Evolutionary conservation across 2,113 vertebrate genomes (phyloP).

Genomic region (Regulus satrapa): DNA sequence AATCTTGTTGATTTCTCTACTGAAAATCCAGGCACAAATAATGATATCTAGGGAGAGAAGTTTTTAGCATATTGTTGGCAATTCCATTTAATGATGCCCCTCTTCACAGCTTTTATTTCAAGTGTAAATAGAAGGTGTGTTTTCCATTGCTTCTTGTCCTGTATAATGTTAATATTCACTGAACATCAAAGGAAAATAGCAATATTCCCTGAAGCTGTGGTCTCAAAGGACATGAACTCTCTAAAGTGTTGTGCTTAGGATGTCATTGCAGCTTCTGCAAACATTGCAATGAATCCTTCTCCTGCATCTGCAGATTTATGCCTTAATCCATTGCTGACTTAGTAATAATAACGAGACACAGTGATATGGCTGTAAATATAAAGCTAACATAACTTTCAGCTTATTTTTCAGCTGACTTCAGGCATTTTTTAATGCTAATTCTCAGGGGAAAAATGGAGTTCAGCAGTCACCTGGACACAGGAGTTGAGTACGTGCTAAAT

Average conservation of each 20-base stretch:
- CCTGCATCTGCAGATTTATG: background rate
- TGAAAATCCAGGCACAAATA: background rate
- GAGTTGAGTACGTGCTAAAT: background rate
- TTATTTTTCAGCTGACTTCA: background rate
- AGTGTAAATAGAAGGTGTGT: background rate
- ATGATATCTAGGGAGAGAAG: background rate
- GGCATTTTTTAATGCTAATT: background rate
- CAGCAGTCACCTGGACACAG: background rate
- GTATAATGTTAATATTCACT: background rate
- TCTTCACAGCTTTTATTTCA: background rate
- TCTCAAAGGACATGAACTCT: background rate
- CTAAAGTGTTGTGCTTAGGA: background rate
- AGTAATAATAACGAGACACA: background rate
- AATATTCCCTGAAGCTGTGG: background rate
- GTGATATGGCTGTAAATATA: background rate
- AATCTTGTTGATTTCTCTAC: background rate
- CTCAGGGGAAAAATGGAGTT: background rate
- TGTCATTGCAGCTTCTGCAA: background rate
- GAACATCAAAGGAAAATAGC: background rate
- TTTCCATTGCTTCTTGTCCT: background rate
- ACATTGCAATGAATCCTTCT: background rate
- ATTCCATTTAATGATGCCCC: background rate
- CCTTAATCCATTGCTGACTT: constrained; percentile 12
- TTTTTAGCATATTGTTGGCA: background rate
- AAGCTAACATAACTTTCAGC: background rate